Base-by-base conservation (phyloP, 2,113 vertebrate species). In the Henicopernis longicauda region DNA sequence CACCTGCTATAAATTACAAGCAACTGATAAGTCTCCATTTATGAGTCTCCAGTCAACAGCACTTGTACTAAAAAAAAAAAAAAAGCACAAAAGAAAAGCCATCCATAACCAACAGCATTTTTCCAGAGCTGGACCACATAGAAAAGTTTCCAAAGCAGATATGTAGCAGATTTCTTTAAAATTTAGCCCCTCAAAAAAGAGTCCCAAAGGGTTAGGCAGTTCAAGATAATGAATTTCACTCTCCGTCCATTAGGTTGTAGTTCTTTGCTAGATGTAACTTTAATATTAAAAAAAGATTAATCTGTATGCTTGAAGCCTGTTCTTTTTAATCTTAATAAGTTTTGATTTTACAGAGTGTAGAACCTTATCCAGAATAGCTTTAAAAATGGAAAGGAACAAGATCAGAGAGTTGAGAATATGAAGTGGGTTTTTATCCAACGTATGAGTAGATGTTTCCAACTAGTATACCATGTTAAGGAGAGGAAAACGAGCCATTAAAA, bases 401-500 rank as follows among this genome's bases (percentile, higher is more conserved):
- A 93, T 97, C 96, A 97, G 62, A 97, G 89, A 74, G 76, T 57
- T 97, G 92, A 94, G 79, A 88, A 92, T 96, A 95, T 77, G 70
- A 97, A 90, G 62, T 71, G 77, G 59, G 54, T 72, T 92, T 96
- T 97, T 92, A 89, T 95, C 96, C 96, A 98, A 78, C 4, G 2
- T 90, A 77, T 97, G 95, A 97, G 95, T 94, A 63, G 97, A 90
- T 96, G 86, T 98, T 98, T 98, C 98, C 97, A 97, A 79, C 73
- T 50, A 92, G 76, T 74, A 94, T 62, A 95, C 73, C 12, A 1
- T 95, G 80, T 84, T 90, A 91, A 90, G 91, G 88, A 90, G 34
- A 96, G 70, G 89, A 96, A 95, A 97, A 94, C 2, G 45, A 97
- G 66, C 83, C 91, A 92, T 89, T 87, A 63, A 93, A 86, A 76